A percentile compares a stretch with the other conserved stretches of the same genome.
phyloP scores from a whole-genome alignment of 2,888 invertebrate species.

The Reticulitermes lucifugus region DNA sequence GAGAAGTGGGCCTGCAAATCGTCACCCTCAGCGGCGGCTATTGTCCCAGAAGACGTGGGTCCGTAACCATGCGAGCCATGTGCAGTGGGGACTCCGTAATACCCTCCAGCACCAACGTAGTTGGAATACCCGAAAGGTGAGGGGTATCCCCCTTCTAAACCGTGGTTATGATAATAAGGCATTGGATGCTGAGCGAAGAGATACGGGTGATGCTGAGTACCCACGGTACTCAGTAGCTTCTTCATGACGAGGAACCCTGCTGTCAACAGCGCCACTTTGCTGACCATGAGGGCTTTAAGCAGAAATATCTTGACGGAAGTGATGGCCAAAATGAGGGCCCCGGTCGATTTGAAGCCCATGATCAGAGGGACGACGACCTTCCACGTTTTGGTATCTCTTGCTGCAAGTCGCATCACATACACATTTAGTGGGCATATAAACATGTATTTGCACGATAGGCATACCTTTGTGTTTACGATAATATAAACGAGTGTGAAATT shows the following conservation, averaged over 20 bases:
- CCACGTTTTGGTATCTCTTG: slow-evolving; percentile 59
- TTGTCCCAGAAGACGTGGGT: background rate
- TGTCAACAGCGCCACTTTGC: slow-evolving; percentile 75
- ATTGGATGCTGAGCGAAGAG: slow-evolving; percentile 67
- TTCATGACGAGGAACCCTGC: slow-evolving; percentile 72
- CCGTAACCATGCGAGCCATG: slow-evolving; percentile 11
- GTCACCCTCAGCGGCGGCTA: background rate
- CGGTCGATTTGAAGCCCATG: slow-evolving; percentile 76
- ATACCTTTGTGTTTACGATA: no score
- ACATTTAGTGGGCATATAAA: no score
- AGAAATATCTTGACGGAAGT: slow-evolving; percentile 73
- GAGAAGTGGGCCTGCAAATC: slow-evolving; percentile 51
- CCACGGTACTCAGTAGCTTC: slow-evolving; percentile 64
- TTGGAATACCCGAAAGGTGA: background rate
- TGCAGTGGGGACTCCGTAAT: slow-evolving; percentile 3
- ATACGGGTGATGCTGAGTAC: slow-evolving; percentile 64
- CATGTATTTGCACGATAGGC: no score
- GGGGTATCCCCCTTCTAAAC: background rate
- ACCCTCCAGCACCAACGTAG: background rate
- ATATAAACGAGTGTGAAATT: no score
- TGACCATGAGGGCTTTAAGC: slow-evolving; percentile 76
- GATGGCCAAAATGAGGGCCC: slow-evolving; percentile 71
- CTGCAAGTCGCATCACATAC: background rate
- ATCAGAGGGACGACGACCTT: slow-evolving; percentile 75
- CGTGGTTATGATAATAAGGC: slow-evolving; percentile 43